Evolutionary conservation across 2,888 invertebrate species (phyloP).

Genomic region (Rhimphoctona megacephalus): DNA sequence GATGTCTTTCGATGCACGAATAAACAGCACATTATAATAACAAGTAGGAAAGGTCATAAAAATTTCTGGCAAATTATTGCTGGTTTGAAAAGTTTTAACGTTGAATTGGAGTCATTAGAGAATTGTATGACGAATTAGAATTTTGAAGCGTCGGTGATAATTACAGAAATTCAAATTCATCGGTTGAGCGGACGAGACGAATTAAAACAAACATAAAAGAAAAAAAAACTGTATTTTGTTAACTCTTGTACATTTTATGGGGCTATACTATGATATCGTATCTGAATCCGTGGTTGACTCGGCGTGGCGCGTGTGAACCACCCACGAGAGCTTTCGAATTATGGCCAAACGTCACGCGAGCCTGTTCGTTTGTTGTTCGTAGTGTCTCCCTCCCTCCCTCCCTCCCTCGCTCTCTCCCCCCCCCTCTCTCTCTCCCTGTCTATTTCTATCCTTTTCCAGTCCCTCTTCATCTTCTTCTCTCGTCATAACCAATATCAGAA

Average conservation of each 20-base stretch:
- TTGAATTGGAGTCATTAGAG: slow-evolving; percentile 4
- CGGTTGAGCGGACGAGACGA: slow-evolving; percentile 20
- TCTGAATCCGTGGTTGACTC: slow-evolving; percentile 49
- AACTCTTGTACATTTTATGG: neutral
- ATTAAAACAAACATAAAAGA: slow-evolving; percentile 20
- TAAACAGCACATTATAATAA: neutral
- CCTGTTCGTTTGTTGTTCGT: slow-evolving; percentile 76
- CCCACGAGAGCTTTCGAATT: slow-evolving; percentile 65
- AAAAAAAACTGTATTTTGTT: slow-evolving; percentile 6
- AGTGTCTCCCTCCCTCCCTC: slow-evolving; percentile 29
- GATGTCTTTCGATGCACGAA: neutral
- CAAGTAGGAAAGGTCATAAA: neutral
- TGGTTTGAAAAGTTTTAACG: neutral
- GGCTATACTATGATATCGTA: slow-evolving; percentile 1
- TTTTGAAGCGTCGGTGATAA: neutral
- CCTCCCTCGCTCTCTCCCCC: slow-evolving; percentile 13
- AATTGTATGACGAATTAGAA: slow-evolving; percentile 4
- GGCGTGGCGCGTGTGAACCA: slow-evolving; percentile 59
- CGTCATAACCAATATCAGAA: slow-evolving; percentile 67
- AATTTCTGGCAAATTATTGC: neutral
- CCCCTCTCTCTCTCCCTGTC: slow-evolving; percentile 5
- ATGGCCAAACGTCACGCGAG: slow-evolving; percentile 73
- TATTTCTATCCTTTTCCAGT: slow-evolving; percentile 27
- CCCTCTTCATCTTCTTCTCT: slow-evolving; percentile 9
- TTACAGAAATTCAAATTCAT: slow-evolving; percentile 26